Conservation (phyloP, 2,888 invertebrate species). For the Exocentrus adspersus region DNA sequence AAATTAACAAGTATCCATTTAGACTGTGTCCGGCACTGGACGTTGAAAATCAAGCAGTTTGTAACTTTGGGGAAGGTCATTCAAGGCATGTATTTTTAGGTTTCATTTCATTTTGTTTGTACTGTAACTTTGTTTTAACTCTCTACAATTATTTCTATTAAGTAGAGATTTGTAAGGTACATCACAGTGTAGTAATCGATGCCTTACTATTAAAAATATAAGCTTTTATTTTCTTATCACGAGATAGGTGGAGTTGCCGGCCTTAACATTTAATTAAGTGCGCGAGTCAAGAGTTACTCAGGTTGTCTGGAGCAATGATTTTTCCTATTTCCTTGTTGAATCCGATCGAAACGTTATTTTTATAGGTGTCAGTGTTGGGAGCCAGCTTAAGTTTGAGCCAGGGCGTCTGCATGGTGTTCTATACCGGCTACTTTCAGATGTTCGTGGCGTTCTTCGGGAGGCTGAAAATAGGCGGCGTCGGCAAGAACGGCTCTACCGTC, state of each 20-base stretch:
- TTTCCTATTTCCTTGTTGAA: constrained; percentile 10
- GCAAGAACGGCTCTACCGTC: constrained; percentile 96
- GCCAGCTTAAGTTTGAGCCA: constrained; percentile 63
- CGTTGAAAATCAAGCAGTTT: no score
- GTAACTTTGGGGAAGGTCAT: no score
- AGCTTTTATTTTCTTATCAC: neutral
- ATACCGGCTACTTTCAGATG: constrained; percentile 72
- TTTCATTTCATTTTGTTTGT: no score
- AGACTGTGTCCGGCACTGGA: no score
- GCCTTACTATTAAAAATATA: neutral
- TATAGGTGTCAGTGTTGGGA: constrained; percentile 65
- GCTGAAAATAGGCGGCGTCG: constrained; percentile 86
- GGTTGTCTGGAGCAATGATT: constrained; percentile 38
- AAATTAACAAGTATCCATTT: no score
- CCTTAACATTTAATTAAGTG: constrained; percentile 8
- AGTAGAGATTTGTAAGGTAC: no score
- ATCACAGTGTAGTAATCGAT: no score
- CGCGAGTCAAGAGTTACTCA: constrained; percentile 28
- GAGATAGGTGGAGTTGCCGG: neutral
- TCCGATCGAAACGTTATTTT: constrained; percentile 26
- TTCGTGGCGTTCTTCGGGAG: constrained; percentile 76
- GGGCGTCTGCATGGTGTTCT: constrained; percentile 63
- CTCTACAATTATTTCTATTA: no score
- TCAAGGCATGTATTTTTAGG: no score
- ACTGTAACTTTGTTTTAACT: no score